Conservation (phyloP, 2,113 vertebrate species). For the Oceanites oceanicus region DNA sequence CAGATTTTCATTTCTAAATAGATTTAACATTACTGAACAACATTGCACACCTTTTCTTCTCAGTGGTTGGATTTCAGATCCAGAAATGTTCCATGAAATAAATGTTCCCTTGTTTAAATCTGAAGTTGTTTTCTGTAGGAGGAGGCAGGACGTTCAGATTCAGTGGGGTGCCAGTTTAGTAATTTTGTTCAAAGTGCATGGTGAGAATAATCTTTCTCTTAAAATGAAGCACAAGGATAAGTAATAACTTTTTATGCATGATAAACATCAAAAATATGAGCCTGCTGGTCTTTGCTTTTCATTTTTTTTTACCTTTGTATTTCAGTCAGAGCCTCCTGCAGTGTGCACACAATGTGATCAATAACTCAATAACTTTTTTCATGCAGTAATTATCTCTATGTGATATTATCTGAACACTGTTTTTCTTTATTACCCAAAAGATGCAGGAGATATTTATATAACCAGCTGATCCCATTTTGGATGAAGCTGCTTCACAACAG, state of each 20-base stretch:
- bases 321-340: constrained; percentile 78
- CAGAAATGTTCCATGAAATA: constrained; percentile 17
- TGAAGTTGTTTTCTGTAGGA: constrained; percentile 24
- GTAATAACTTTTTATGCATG: constrained; percentile 89
- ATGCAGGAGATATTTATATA: constrained; percentile 81
- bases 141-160: constrained; percentile 50
- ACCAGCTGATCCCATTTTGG: constrained; percentile 84
- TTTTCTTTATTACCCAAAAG: constrained; percentile 83
- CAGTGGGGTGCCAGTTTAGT: constrained; percentile 78
- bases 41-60: not conserved
- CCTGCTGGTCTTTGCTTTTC: constrained; percentile 84
- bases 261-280: constrained; percentile 84
- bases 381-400: constrained; percentile 85
- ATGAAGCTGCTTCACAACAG: constrained; percentile 75
- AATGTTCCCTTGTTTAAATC: constrained; percentile 46
- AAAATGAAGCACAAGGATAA: constrained; percentile 80
- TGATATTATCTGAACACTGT: constrained; percentile 84
- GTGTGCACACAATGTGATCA: constrained; percentile 71
- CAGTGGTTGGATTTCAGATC: not conserved
- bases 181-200: constrained; percentile 82
- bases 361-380: constrained; percentile 95
- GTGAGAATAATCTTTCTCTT: constrained; percentile 83
- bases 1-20: constrained; percentile 18
- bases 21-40: not conserved
- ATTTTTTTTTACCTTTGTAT: constrained; percentile 81